These are phyloP conservation scores for Malthinus seriepunctatus DNA, from an alignment of 2,888 invertebrate species.

Conservation along the genomic window DNA sequence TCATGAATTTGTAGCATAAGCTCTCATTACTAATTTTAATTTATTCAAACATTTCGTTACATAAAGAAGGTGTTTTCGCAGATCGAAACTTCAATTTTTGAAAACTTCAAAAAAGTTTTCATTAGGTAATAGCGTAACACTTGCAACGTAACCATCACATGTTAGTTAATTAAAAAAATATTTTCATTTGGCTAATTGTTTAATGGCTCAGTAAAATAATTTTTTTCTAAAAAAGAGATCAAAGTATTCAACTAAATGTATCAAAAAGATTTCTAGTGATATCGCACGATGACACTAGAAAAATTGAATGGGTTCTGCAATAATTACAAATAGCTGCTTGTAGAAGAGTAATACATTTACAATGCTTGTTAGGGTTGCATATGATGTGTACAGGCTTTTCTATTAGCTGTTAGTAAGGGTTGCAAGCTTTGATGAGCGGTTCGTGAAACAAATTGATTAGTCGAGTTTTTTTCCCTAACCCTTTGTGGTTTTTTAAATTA, in stretches of 20 bases:
- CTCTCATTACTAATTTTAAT: not conserved
- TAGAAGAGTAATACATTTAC: conserved; percentile 36
- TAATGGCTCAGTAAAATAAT: too few species aligned
- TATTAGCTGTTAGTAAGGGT: conserved; percentile 37
- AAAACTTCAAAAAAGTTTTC: too few species aligned
- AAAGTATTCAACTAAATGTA: conserved; percentile 24
- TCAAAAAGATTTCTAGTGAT: conserved; percentile 29
- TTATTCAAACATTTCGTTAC: too few species aligned
- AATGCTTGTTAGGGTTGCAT: conserved; percentile 35
- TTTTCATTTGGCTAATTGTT: too few species aligned
- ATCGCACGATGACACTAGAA: conserved; percentile 26
- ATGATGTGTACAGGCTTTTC: conserved; percentile 38
- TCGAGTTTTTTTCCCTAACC: not conserved
- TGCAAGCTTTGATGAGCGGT: conserved; percentile 29
- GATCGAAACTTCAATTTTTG: too few species aligned
- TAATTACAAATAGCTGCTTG: conserved; percentile 39
- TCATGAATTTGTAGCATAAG: conserved; percentile 11
- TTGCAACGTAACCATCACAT: too few species aligned
- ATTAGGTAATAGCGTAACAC: too few species aligned
- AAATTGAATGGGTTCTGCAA: conserved; percentile 37
- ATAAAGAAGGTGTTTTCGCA: too few species aligned
- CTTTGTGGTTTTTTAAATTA: not conserved
- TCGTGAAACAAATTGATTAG: not conserved
- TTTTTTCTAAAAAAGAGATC: conserved; percentile 20
- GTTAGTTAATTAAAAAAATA: too few species aligned